Evolutionary conservation across 2,797 vertebrate species (phyloP).

Genomic region (Halcyon chelicuti): DNA sequence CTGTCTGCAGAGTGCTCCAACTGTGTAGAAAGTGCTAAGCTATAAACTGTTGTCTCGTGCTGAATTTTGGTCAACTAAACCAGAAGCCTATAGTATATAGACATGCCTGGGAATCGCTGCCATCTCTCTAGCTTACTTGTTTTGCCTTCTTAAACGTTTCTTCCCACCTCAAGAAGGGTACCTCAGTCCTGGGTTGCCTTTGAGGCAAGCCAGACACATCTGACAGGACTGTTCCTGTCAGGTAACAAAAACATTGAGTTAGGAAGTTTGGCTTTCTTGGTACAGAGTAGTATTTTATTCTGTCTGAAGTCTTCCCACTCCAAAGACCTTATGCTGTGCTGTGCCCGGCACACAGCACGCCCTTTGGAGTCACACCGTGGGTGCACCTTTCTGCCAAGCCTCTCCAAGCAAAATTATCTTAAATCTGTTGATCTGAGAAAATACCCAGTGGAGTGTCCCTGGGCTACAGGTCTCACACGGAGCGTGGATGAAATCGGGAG

Average conservation of each 20-base stretch:
- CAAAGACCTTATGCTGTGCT: background rate
- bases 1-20: background rate
- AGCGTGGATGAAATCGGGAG: background rate
- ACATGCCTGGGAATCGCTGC: background rate
- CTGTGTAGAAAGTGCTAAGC: background rate
- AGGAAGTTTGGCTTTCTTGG: background rate
- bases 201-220: background rate
- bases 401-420: background rate
- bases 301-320: background rate
- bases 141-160: background rate
- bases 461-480: accelerated
- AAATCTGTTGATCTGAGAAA: background rate
- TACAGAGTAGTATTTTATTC: background rate
- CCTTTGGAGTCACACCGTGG: accelerated
- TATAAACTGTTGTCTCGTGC: background rate
- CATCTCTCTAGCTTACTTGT: background rate
- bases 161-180: too few relatives aligned
- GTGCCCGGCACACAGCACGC: background rate
- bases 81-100: accelerated
- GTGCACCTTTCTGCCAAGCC: background rate
- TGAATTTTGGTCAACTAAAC: background rate
- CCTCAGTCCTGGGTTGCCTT: background rate
- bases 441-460: background rate
- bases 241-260: background rate
- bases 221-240: background rate